phyloP scores from a whole-genome alignment of 2,888 invertebrate genomes.

The Perizoma affinitatum region DNA sequence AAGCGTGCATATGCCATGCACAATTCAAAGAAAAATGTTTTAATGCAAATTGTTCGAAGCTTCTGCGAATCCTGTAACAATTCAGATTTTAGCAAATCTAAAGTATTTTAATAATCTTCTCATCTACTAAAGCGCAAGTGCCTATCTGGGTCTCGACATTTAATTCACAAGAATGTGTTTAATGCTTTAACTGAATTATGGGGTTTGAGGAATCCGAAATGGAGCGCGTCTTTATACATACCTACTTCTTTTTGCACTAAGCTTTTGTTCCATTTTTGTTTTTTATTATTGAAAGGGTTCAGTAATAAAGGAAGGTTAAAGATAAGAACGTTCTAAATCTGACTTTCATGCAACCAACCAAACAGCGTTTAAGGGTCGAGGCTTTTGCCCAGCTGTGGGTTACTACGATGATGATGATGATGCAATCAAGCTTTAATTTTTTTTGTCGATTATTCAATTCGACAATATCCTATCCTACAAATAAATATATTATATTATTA shows the following conservation, averaged over 20 bases:
- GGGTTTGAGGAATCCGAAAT: conserved; percentile 24
- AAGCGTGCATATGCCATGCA: conserved; percentile 6
- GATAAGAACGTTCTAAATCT: too few species aligned
- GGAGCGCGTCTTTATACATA: conserved; percentile 16
- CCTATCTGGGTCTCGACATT: conserved; percentile 45
- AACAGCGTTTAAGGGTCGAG: too few species aligned
- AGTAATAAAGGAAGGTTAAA: too few species aligned
- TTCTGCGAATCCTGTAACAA: conserved; percentile 39
- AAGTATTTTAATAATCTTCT: conserved; percentile 69
- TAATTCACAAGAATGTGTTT: conserved; percentile 49
- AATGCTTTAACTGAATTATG: conserved; percentile 30
- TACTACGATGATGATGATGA: too few species aligned
- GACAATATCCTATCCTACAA: too few species aligned
- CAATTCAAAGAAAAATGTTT: conserved; percentile 48
- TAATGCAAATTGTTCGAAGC: conserved; percentile 56
- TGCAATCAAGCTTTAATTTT: too few species aligned
- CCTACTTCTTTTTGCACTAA: not conserved
- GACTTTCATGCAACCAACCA: too few species aligned
- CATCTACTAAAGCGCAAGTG: conserved; percentile 46
- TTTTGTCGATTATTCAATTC: too few species aligned
- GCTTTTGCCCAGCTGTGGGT: too few species aligned
- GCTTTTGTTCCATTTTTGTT: too few species aligned
- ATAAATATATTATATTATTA: too few species aligned
- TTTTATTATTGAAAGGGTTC: too few species aligned
- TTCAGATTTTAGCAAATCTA: conserved; percentile 45